Conservation (phyloP, 1,140 invertebrate genomes). For the Gyrodactylus salaris region DNA sequence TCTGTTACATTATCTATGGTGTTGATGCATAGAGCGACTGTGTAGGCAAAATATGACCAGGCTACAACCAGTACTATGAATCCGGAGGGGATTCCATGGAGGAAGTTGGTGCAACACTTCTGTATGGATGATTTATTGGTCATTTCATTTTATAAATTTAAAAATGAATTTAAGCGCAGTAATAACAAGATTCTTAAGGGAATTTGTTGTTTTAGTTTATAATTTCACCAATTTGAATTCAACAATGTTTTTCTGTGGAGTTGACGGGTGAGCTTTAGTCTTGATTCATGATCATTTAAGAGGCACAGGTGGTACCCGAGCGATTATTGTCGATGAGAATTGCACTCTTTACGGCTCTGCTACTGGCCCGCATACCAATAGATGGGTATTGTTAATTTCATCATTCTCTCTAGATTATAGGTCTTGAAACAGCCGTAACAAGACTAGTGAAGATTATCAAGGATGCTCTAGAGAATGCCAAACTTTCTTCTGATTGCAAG, state of each 20-base stretch:
- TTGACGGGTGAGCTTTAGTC: neutral
- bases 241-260: neutral
- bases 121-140: neutral
- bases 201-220: neutral
- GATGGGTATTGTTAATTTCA: neutral
- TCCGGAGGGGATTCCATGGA: neutral
- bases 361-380: neutral
- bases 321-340: neutral
- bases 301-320: neutral
- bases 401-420: neutral
- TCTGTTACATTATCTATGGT: neutral
- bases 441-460: neutral
- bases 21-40: neutral
- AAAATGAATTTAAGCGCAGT: too few relatives aligned
- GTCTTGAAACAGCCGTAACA: neutral
- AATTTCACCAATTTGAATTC: neutral
- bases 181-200: too few relatives aligned
- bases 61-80: neutral
- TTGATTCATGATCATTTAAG: neutral
- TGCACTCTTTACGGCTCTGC: neutral
- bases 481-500: neutral
- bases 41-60: neutral
- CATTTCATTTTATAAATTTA: too few relatives aligned
- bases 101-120: neutral
- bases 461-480: neutral